These are phyloP conservation scores for Drosophila colorata DNA, from an alignment of 2,888 invertebrate genomes.

Conservation along the genomic window DNA sequence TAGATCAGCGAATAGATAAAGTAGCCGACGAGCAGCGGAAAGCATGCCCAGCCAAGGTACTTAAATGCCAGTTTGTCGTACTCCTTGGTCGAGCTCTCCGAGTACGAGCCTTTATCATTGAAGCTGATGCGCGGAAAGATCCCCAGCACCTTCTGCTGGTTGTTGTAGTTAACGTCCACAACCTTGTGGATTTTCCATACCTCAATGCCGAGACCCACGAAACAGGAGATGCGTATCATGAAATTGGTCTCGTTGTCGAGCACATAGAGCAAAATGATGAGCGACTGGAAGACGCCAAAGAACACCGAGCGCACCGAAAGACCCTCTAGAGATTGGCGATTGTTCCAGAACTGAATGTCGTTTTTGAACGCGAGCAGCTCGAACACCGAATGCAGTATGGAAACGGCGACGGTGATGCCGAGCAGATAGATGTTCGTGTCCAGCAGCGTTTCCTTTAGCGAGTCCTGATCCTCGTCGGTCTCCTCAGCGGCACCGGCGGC, in stretches of 20 bases:
- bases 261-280: slow-evolving; percentile 97
- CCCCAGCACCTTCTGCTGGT: slow-evolving; percentile 91
- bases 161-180: slow-evolving; percentile 92
- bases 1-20: slow-evolving; percentile 97
- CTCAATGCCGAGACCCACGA: slow-evolving; percentile 97
- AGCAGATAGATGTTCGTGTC: slow-evolving; percentile 98
- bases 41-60: slow-evolving; percentile 98
- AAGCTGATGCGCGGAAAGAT: slow-evolving; percentile 92
- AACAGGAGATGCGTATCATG: slow-evolving; percentile 96
- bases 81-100: slow-evolving; percentile 95
- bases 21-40: slow-evolving; percentile 97
- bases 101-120: slow-evolving; percentile 98
- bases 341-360: slow-evolving; percentile 99
- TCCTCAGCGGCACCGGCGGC: slow-evolving; percentile 87
- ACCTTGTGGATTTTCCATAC: slow-evolving; percentile 99
- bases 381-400: slow-evolving; percentile 98
- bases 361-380: slow-evolving; percentile 99
- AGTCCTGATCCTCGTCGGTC: slow-evolving; percentile 93
- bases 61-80: slow-evolving; percentile 98
- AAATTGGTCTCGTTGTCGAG: slow-evolving; percentile 99
- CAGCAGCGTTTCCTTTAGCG: slow-evolving; percentile 95
- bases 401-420: slow-evolving; percentile 95
- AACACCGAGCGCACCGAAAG: slow-evolving; percentile 99
- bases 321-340: slow-evolving; percentile 97
- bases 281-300: slow-evolving; percentile 98